phyloP scores from a whole-genome alignment of 2,113 vertebrate species.

The Stercorarius parasiticus region DNA sequence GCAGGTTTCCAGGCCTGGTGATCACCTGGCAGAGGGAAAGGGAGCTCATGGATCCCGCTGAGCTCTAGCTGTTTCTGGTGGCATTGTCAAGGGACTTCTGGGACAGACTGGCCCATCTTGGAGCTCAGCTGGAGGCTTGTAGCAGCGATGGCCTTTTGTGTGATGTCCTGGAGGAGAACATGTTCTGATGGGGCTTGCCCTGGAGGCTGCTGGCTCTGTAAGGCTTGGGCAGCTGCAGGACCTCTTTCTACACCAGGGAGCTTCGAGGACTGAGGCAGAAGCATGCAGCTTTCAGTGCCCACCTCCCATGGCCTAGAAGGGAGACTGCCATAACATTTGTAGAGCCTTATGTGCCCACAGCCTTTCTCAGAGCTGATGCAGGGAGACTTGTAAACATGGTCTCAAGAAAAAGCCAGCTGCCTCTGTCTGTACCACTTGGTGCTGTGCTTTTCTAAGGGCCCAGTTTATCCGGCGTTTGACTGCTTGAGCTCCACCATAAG shows the following conservation, averaged over 20 bases:
- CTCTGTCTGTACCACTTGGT: neutral
- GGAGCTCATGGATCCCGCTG: neutral
- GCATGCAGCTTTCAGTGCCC: neutral
- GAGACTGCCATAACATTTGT: neutral
- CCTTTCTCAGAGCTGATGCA: neutral
- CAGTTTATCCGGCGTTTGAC: neutral
- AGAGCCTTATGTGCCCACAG: neutral
- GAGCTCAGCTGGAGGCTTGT: neutral
- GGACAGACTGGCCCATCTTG: neutral
- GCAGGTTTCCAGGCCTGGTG: neutral
- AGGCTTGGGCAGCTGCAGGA: neutral
- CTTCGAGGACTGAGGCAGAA: neutral
- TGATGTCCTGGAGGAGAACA: neutral
- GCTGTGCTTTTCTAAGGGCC: neutral
- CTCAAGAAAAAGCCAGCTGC: neutral
- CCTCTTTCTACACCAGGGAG: neutral
- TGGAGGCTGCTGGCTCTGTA: neutral
- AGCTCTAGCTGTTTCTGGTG: neutral
- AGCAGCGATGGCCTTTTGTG: neutral
- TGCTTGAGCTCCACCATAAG: neutral
- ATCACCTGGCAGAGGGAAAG: neutral
- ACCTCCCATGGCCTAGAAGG: neutral
- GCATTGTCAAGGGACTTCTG: neutral
- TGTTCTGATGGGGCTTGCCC: neutral
- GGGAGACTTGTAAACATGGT: neutral